Conservation (phyloP, 2,797 vertebrate genomes). For the Sebastolobus altivelis region DNA sequence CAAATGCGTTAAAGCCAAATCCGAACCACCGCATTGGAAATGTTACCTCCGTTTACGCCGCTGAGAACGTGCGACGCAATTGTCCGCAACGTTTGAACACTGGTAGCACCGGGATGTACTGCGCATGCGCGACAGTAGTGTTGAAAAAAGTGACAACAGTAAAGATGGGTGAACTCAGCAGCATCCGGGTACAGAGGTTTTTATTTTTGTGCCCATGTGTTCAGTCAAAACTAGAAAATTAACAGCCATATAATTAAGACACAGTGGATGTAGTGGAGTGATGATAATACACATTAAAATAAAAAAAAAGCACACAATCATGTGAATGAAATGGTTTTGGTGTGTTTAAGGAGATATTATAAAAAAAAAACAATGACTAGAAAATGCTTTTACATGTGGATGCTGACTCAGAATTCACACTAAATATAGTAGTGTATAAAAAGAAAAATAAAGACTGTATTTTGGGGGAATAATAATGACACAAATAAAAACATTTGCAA, state of each 20-base stretch:
- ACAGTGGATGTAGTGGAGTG: slow-evolving; percentile 52
- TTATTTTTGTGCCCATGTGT: slow-evolving; percentile 15
- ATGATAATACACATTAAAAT: background rate
- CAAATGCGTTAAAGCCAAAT: slow-evolving; percentile 90
- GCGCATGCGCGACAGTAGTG: slow-evolving; percentile 41
- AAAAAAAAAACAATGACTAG: background rate
- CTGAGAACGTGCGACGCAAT: slow-evolving; percentile 14
- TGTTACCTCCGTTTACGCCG: background rate
- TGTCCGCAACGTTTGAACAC: slow-evolving; percentile 16
- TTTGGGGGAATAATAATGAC: slow-evolving; percentile 5
- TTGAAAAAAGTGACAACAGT: background rate
- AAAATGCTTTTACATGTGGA: background rate
- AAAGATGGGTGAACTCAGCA: background rate
- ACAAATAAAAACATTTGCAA: slow-evolving; percentile 11
- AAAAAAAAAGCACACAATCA: background rate
- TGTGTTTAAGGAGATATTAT: background rate
- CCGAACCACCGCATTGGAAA: slow-evolving; percentile 86
- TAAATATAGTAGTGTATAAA: slow-evolving; percentile 3
- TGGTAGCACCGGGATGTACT: accelerated
- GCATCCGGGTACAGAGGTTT: background rate
- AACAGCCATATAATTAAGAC: slow-evolving; percentile 7
- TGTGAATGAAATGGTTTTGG: slow-evolving; percentile 16
- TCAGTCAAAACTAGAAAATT: background rate
- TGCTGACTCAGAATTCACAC: background rate
- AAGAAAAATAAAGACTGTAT: background rate